Evolutionary conservation across 2,888 invertebrate species (phyloP).

Genomic region (Polyommatus icarus): DNA sequence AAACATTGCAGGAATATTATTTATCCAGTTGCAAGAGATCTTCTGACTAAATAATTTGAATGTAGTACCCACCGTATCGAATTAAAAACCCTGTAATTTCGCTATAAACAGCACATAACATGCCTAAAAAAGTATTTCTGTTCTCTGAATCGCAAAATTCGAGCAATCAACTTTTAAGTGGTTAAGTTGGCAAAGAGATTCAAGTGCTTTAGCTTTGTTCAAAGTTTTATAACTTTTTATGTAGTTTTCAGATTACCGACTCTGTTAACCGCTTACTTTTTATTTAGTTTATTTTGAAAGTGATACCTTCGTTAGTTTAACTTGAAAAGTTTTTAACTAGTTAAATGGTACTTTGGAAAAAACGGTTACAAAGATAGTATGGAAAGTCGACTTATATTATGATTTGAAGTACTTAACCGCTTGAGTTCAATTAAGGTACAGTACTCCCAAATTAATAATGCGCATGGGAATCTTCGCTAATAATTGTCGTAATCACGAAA

Average conservation of each 20-base stretch:
- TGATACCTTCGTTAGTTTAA: slow-evolving; percentile 18
- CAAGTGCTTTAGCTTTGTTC: slow-evolving; percentile 33
- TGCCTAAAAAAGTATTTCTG: neutral
- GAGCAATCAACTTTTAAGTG: slow-evolving; percentile 33
- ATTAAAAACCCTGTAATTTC: neutral
- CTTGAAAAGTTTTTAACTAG: slow-evolving; percentile 1
- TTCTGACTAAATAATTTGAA: neutral
- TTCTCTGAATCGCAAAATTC: slow-evolving; percentile 25
- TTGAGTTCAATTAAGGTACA: too few species aligned
- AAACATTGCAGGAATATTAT: too few species aligned
- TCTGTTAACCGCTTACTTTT: slow-evolving; percentile 14
- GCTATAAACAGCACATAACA: neutral
- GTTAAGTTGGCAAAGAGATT: slow-evolving; percentile 33
- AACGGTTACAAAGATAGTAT: too few species aligned
- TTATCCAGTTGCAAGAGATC: neutral
- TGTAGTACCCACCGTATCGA: neutral
- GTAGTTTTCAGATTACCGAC: slow-evolving; percentile 28
- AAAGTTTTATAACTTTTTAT: slow-evolving; percentile 29
- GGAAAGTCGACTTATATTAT: too few species aligned
- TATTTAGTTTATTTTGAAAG: slow-evolving; percentile 8
- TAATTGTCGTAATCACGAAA: too few species aligned
- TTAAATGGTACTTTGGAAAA: neutral
- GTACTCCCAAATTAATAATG: too few species aligned
- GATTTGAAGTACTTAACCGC: too few species aligned
- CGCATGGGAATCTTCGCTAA: too few species aligned